Evolutionary conservation across 2,888 invertebrate species (phyloP), one percentile per base, ranked within the genome.

Genomic region (Eugnorisma glareosa): DNA sequence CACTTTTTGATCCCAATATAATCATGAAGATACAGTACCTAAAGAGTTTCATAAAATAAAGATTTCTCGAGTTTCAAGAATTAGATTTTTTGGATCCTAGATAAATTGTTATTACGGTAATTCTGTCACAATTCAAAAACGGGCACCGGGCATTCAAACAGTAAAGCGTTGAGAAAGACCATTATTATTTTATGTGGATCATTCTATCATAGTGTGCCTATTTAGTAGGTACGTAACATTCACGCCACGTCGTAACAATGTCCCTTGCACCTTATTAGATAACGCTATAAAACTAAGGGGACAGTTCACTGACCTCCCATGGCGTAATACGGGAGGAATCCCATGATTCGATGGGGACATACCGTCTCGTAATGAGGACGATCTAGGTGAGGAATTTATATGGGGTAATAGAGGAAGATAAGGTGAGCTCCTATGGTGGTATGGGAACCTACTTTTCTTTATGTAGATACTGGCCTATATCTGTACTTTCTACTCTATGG

Each of bases 321-420:
- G 69, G 72, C 54, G 83, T 69, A 81, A 73, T 13, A 72, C 57
- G 28, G 85, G 51, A 72, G 69, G 61, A 35, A 76, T 80, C 81
- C 72, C 72, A 74, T 63, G 24, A 13, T 37, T 35, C 59, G 64
- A 57, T 77, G 64, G 63, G 74, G 81, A 74, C 68, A 84, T 76
- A 61, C 73, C 77, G 24, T 4, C 57, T 28, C 51, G 21, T 76
- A 81, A 77, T 72, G 71, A 74, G 81, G 69, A 57, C 71, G 35
- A 40, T 2, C 13, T 7, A 73, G 43, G 51, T 54, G 40, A 69
- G 57, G 77, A 84, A 84, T 84, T 77, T 77, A 48, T 81, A 81
- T 84, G 72, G 66, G 61, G 73, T 48, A 73, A 84, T 84, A 72
- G 21, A 54, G 37, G 45, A n/a, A 59, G 75, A 83, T 82, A 79